phyloP scores from a whole-genome alignment of 2,113 vertebrate genomes.

The Crotalus tigris region DNA sequence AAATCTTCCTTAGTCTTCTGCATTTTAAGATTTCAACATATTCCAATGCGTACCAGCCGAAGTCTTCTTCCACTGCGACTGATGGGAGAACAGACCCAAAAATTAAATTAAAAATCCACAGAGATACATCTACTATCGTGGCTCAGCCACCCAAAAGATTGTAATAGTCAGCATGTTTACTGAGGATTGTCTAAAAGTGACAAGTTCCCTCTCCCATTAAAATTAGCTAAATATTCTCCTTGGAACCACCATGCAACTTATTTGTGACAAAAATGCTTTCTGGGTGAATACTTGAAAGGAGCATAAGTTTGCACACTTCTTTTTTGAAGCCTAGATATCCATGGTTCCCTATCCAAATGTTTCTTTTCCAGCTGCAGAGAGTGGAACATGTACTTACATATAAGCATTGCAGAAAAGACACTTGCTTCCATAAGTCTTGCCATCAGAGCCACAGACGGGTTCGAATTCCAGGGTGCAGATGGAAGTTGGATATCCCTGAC shows the following conservation, averaged over 20 bases:
- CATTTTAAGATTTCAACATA: not conserved
- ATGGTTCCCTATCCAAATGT: too few relatives aligned
- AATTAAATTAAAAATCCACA: not conserved
- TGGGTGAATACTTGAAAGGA: too few relatives aligned
- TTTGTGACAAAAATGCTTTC: too few relatives aligned
- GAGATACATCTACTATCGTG: not conserved
- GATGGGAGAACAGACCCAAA: not conserved
- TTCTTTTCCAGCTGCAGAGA: too few relatives aligned
- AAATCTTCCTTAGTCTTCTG: not conserved
- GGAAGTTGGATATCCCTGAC: not conserved
- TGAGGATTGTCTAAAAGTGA: not conserved
- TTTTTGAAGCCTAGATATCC: too few relatives aligned
- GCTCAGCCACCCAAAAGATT: not conserved
- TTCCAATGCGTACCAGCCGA: rapidly evolving
- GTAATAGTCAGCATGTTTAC: too few relatives aligned
- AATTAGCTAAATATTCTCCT: not conserved
- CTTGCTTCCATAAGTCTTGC: conserved; percentile 59
- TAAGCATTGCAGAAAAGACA: conserved; percentile 57
- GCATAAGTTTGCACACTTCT: too few relatives aligned
- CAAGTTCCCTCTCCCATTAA: not conserved
- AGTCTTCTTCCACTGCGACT: not conserved
- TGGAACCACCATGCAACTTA: not conserved
- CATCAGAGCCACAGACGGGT: conserved; percentile 55
- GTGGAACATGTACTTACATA: not conserved
- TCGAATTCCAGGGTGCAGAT: not conserved